Base-by-base conservation (phyloP, 1,140 invertebrate species). In the Drosophila biarmipes region DNA sequence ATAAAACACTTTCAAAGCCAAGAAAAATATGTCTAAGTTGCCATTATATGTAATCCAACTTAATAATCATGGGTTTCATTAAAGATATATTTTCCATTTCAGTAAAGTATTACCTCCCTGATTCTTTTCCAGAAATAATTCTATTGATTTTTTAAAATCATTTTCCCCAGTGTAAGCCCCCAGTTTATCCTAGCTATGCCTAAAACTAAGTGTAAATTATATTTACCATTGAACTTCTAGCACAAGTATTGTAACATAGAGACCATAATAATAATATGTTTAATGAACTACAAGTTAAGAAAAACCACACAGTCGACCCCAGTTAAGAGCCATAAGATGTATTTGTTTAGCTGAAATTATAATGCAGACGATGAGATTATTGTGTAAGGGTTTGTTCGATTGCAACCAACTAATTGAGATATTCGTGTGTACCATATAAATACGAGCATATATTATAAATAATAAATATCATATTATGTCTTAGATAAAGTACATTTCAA, bases 401-500 rank as follows among this genome's bases (percentile, higher is more conserved):
- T 19, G 27, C 48, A 62, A 31, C 37, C 35, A 61, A 31, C 43
- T 51, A 64, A 62, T 59, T 53, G 57, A 73, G 57, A 67, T 67
- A 84, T 81, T 29, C 72, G 55, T 73, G 74, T 80, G 72, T 84
- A 78, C 55, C 56, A 62, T 54, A 68, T 56, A 61, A 45, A 63
- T 56, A 73, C 37, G 51, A 53, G 43, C 38, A 78, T 68, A 56
- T 68, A 56, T 53, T 67, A 67, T 24, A 31, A 57, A 78, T 82
- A 72, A 75, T 66, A 45, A 68, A 76, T 81, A 82, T 69, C 58
- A 64, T 77, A 86, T 76, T 76, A 80, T 86, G 67, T 86, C 78
- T 75, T 89, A 86, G 84, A 73, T 84, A 80, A 69, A 56, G 81
- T 80, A 84, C 76, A 89, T 84, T 89, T 89, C 79, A 84, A 89